A percentile compares a stretch with the other conserved stretches of the same genome.
Evolutionary conservation across 2,797 vertebrate genomes (phyloP).

Genomic region (Peromyscus aztecus): DNA sequence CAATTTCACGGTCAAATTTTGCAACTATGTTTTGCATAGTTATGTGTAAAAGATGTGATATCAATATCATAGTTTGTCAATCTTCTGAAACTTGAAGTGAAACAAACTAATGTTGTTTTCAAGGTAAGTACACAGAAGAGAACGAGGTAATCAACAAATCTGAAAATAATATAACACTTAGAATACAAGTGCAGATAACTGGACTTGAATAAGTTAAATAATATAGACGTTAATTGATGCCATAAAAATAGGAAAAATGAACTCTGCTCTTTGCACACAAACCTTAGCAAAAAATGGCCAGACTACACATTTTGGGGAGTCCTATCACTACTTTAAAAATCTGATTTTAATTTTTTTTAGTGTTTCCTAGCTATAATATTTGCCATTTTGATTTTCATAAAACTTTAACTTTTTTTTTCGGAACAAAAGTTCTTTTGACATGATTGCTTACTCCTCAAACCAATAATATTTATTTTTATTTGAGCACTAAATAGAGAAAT

Average conservation of each 20-base stretch:
- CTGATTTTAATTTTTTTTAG: slow-evolving; percentile 36
- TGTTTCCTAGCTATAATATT: not conserved
- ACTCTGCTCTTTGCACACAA: slow-evolving; percentile 28
- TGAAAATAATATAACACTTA: slow-evolving; percentile 58
- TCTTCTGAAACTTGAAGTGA: slow-evolving; percentile 57
- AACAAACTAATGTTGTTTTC: slow-evolving; percentile 33
- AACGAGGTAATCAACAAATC: slow-evolving; percentile 49
- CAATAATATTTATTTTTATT: slow-evolving; percentile 36
- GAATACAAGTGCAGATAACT: not conserved
- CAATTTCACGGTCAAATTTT: slow-evolving; percentile 1
- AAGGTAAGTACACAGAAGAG: slow-evolving; percentile 42
- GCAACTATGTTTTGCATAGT: not conserved
- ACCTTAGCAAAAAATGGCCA: not conserved
- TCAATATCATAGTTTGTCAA: not conserved
- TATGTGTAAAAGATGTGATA: not conserved
- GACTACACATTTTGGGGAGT: not conserved
- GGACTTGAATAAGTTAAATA: slow-evolving; percentile 18
- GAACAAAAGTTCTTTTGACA: not conserved
- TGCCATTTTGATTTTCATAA: slow-evolving; percentile 22
- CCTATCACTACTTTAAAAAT: slow-evolving; percentile 38
- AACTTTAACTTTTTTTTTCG: not conserved
- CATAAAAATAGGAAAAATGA: slow-evolving; percentile 33
- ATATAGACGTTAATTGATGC: slow-evolving; percentile 34
- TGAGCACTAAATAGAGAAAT: slow-evolving; percentile 4
- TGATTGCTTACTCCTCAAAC: not conserved